Percentiles rank a stretch among this genome's conserved stretches.
Evolutionary conservation across 2,888 invertebrate species (phyloP).

Genomic region (Caenorhabditis sp.): DNA sequence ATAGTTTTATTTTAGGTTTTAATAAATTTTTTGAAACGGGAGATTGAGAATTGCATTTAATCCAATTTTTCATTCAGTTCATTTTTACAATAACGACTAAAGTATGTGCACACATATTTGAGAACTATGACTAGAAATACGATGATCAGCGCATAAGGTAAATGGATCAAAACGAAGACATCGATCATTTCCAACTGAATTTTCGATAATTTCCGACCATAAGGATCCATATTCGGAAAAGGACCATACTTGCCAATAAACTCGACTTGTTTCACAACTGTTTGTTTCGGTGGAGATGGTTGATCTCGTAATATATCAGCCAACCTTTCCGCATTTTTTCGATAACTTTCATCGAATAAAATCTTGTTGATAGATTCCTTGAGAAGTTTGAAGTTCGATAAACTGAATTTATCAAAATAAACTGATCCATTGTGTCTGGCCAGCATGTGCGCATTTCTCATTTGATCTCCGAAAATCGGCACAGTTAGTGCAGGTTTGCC

Average conservation of each 20-base stretch:
- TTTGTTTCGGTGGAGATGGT: slow-evolving; percentile 17
- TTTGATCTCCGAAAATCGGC: slow-evolving; percentile 44
- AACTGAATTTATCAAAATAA: slow-evolving; percentile 31
- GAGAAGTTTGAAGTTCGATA: slow-evolving; percentile 16
- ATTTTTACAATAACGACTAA: too few species aligned
- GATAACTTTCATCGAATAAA: slow-evolving; percentile 11
- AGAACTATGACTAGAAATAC: too few species aligned
- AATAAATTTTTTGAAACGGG: too few species aligned
- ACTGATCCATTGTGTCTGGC: slow-evolving; percentile 29
- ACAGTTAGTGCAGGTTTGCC: slow-evolving; percentile 36
- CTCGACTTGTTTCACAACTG: slow-evolving; percentile 23
- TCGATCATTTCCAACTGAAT: slow-evolving; percentile 1
- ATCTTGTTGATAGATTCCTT: slow-evolving; percentile 13
- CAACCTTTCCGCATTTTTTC: slow-evolving; percentile 8
- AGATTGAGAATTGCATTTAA: too few species aligned
- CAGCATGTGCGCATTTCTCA: slow-evolving; percentile 37
- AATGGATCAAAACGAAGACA: background rate
- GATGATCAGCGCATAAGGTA: background rate
- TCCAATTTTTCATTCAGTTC: too few species aligned
- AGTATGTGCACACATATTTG: too few species aligned
- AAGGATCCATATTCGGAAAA: slow-evolving; percentile 21
- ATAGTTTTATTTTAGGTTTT: too few species aligned
- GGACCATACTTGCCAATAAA: slow-evolving; percentile 29
- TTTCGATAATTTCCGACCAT: background rate
- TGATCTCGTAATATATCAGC: slow-evolving; percentile 19